Evolutionary conservation across 2,113 vertebrate genomes (phyloP).

Genomic region (Chelonoidis abingdonii): DNA sequence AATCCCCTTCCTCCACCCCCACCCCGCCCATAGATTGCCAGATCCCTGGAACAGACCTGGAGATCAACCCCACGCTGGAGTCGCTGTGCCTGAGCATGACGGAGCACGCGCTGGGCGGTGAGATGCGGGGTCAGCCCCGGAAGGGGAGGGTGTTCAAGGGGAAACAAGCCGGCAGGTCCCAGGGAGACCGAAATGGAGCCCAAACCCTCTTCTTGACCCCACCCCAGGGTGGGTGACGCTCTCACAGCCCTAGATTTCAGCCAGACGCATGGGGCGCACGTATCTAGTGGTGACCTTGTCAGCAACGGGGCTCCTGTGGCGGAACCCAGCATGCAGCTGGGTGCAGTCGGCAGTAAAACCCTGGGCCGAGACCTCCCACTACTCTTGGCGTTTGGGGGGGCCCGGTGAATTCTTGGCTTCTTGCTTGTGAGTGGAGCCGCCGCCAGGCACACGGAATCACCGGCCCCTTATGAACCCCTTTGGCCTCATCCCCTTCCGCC

Average conservation of each 20-base stretch:
- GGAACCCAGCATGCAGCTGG: neutral
- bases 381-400: neutral
- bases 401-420: neutral
- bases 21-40: conserved; percentile 85
- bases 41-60: conserved; percentile 91
- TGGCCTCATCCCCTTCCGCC: neutral
- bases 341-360: too few species aligned
- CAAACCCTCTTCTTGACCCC: neutral
- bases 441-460: neutral
- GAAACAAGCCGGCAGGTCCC: neutral
- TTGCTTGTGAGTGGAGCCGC: neutral
- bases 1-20: neutral
- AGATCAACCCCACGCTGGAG: conserved; percentile 97
- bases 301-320: neutral
- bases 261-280: neutral
- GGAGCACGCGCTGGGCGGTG: conserved; percentile 96
- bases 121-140: neutral
- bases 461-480: neutral
- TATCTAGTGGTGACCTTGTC: neutral
- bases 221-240: neutral
- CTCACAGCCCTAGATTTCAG: neutral
- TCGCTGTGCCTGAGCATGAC: conserved; percentile 98
- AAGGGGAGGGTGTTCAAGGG: neutral
- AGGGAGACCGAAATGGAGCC: neutral
- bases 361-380: neutral